Conservation (phyloP, 1,140 invertebrate species). For the Frieseomelitta varia region DNA sequence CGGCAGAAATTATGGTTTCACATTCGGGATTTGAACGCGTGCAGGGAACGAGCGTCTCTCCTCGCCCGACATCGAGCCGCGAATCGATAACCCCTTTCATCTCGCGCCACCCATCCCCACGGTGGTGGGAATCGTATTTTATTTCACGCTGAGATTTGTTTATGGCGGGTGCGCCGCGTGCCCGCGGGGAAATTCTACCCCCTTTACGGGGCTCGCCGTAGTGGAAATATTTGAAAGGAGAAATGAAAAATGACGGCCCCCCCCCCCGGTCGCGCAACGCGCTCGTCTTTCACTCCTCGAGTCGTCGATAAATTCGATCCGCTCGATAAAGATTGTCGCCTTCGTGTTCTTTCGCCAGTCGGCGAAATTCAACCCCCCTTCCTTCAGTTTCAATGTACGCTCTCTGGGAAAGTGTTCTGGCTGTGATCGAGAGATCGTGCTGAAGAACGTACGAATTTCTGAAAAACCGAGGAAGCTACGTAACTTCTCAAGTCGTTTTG, state of each 20-base stretch:
- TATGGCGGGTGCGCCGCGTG: background rate
- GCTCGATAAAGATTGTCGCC: background rate
- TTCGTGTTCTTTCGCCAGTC: background rate
- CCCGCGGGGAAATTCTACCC: background rate
- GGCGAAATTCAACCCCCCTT: background rate
- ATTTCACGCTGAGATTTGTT: conserved; percentile 13
- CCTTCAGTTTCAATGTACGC: no score
- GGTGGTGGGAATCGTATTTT: background rate
- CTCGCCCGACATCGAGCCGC: no score
- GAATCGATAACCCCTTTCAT: conserved; percentile 11
- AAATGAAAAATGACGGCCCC: conserved; percentile 1
- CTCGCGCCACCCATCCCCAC: background rate
- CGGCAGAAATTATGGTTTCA: background rate
- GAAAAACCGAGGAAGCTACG: no score
- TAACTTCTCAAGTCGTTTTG: no score
- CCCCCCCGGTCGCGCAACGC: background rate
- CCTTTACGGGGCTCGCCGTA: background rate
- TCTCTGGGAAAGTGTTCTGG: no score
- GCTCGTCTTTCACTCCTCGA: background rate
- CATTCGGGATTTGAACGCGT: conserved; percentile 7
- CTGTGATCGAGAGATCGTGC: no score
- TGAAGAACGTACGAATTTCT: no score
- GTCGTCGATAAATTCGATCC: background rate
- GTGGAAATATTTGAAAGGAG: conserved; percentile 20
- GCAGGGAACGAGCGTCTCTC: background rate